phyloP scores from a whole-genome alignment of 2,888 invertebrate species.

The Philopedon plagiatum region DNA sequence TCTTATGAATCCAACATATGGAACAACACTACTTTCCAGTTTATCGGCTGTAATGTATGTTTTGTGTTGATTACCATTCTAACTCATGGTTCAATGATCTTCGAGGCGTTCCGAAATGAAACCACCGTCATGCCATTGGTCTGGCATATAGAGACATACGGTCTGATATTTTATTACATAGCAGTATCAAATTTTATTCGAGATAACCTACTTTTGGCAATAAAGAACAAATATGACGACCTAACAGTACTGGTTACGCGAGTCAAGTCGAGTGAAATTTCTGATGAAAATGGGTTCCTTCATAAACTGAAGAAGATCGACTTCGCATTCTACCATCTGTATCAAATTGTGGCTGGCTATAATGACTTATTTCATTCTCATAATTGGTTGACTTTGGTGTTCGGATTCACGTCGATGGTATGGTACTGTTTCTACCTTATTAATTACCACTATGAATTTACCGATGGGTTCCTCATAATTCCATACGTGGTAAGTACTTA shows the following conservation, averaged over 20 bases:
- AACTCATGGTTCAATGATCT: too few relatives aligned
- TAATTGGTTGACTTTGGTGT: background rate
- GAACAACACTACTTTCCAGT: background rate
- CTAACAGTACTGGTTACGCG: background rate
- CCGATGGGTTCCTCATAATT: background rate
- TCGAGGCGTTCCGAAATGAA: background rate
- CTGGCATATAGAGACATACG: background rate
- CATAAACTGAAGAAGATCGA: background rate
- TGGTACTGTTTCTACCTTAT: background rate
- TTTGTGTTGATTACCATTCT: too few relatives aligned
- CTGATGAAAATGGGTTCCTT: background rate
- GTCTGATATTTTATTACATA: background rate
- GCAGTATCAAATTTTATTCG: background rate
- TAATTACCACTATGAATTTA: background rate
- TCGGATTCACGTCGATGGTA: background rate
- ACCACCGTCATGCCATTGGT: background rate
- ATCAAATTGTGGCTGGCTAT: background rate
- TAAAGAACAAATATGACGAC: background rate
- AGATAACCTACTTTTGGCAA: background rate
- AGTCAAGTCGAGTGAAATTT: background rate
- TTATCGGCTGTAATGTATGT: background rate
- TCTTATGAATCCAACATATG: background rate
- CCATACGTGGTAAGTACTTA: conserved; percentile 10
- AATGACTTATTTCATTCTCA: background rate
- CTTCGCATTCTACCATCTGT: background rate